phyloP scores from a whole-genome alignment of 2,797 vertebrate species.

The Salmo trutta region DNA sequence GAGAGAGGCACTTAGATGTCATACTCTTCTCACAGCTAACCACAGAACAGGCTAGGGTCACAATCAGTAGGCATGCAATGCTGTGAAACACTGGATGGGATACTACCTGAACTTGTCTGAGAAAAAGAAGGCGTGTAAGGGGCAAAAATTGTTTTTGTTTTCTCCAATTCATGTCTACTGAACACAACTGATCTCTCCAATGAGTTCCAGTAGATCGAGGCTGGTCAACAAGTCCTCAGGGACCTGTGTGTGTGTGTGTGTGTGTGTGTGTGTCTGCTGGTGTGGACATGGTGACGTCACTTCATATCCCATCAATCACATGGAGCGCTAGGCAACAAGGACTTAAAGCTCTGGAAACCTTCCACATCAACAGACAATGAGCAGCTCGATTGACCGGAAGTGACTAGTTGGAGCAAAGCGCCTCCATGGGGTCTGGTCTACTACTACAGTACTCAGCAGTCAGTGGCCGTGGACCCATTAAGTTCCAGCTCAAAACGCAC shows the following conservation, averaged over 20 bases:
- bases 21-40: background rate
- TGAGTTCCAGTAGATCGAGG: background rate
- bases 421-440: background rate
- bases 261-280: background rate
- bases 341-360: constrained; percentile 20
- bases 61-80: background rate
- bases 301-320: background rate
- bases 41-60: background rate
- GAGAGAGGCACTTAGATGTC: background rate
- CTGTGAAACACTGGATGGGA: background rate
- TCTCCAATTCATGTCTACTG: background rate
- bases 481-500: background rate
- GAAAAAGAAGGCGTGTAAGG: too few species aligned
- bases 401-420: constrained; percentile 28
- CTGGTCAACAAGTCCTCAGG: constrained; percentile 11
- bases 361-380: constrained; percentile 48
- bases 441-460: background rate
- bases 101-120: too few species aligned
- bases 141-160: too few species aligned
- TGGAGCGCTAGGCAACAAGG: background rate
- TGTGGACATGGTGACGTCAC: background rate
- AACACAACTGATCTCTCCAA: constrained; percentile 4
- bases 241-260: background rate
- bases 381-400: constrained; percentile 46
- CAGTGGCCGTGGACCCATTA: background rate